Base-by-base conservation (phyloP, 2,888 invertebrate species). In the Epinotia nisella region DNA sequence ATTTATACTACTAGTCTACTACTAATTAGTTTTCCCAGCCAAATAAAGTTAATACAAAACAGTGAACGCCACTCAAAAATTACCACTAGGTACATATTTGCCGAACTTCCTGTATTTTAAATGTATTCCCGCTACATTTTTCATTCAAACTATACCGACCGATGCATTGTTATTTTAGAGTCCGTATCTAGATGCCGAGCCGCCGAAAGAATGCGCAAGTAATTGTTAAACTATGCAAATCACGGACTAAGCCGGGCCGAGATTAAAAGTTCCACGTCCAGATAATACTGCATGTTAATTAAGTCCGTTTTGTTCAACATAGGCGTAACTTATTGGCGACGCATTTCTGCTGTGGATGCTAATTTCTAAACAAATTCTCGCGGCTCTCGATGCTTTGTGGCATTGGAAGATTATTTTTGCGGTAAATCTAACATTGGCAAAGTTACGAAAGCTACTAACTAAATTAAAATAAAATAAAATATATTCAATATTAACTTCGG, bases 141-240 rank as follows among this genome's bases (percentile, higher is more conserved):
- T 55, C 35, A 21, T 53, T 53, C 39, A 19, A 55, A 55, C 53
- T 55, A 65, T 65, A 24, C 1, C 2, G n/a, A 65, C 65, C 55
- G 5, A 66, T 41, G 21, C 67, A 67, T 45, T 67, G 67, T 67
- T 59, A 17, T 55, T 21, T 41, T 66, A 56, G 67, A 73, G 65
- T 71, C 59, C 58, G 61, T 77, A 83, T 84, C 83, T 78, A 80
- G 83, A 83, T 82, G 79, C 75, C 74, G 77, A 76, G 76, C 73
- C 79, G 78, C 79, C 82, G 83, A 85, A 90, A 89, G 90, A 90
- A 91, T 89, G 89, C 85, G 81, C 81, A 81, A 80, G 90, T 89
- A 89, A 91, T 91, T 87, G 90, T 90, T 87, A 85, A 89, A 88
- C 79, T 90, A 91, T 92, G 92, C 88, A 91, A 92, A 92, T 91